These are phyloP conservation scores for Passer domesticus DNA, from an alignment of 2,113 vertebrate genomes.

Conservation along the genomic window DNA sequence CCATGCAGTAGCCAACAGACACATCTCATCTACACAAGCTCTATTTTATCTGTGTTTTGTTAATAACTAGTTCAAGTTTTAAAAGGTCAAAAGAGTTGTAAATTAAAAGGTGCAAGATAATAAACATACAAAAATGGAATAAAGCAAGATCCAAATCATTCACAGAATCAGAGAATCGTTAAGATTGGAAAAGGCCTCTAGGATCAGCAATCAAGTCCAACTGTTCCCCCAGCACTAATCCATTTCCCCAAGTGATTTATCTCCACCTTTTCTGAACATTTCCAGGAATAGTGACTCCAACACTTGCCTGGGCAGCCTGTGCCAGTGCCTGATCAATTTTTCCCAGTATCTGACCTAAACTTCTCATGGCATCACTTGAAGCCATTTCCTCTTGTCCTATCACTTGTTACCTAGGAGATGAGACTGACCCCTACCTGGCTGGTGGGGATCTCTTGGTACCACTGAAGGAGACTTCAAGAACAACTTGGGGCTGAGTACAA, in stretches of 20 bases:
- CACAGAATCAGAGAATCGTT: background rate
- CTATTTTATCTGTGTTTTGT: background rate
- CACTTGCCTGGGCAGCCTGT: background rate
- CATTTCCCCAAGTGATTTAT: background rate
- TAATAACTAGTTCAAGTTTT: background rate
- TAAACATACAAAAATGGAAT: background rate
- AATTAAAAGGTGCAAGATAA: background rate
- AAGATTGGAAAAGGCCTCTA: background rate
- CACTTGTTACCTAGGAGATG: background rate
- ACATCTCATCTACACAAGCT: background rate
- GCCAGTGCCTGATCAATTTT: background rate
- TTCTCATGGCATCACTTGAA: background rate
- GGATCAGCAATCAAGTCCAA: background rate
- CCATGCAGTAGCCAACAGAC: background rate
- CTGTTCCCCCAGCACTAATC: background rate
- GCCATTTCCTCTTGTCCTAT: background rate
- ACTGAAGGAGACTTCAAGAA: background rate
- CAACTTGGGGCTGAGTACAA: background rate
- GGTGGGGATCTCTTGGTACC: background rate
- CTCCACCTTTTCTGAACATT: rapidly evolving
- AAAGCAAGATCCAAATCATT: background rate
- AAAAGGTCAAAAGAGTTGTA: background rate
- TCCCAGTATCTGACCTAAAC: background rate
- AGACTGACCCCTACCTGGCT: background rate
- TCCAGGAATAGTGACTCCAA: background rate